Conservation (phyloP, 2,797 vertebrate species). For the Gastrophryne carolinensis region DNA sequence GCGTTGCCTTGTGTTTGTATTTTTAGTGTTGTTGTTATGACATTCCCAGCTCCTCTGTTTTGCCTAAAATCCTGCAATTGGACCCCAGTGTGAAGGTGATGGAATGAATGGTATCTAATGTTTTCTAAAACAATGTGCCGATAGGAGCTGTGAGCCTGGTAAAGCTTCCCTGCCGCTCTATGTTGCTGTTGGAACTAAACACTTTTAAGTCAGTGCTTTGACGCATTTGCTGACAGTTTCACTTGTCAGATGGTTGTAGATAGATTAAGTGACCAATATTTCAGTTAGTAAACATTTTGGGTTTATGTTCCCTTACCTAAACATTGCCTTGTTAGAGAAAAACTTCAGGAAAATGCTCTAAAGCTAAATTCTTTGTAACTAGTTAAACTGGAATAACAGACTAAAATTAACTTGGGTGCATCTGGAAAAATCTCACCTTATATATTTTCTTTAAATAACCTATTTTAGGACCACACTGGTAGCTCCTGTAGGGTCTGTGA, state of each 20-base stretch:
- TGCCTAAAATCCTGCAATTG: conserved; percentile 30
- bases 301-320: conserved; percentile 6
- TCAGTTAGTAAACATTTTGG: conserved; percentile 12
- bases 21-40: conserved; percentile 15
- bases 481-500: too few species aligned
- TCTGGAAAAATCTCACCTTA: too few species aligned
- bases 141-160: conserved; percentile 15
- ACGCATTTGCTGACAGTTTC: conserved; percentile 37
- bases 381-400: too few species aligned
- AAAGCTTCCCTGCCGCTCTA: neutral
- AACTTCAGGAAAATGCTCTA: neutral
- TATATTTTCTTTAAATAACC: too few species aligned
- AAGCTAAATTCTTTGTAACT: neutral
- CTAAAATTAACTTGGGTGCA: too few species aligned
- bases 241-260: conserved; percentile 17
- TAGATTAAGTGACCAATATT: conserved; percentile 27
- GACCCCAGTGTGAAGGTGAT: conserved; percentile 20
- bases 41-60: conserved; percentile 40
- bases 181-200: conserved; percentile 1
- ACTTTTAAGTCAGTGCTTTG: neutral
- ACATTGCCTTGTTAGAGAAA: neutral
- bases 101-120: conserved; percentile 42
- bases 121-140: conserved; percentile 22
- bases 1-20: conserved; percentile 12
- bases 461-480: too few species aligned